Evolutionary conservation across 2,113 vertebrate genomes (phyloP).

Genomic region (Lichenostomus cassidix): DNA sequence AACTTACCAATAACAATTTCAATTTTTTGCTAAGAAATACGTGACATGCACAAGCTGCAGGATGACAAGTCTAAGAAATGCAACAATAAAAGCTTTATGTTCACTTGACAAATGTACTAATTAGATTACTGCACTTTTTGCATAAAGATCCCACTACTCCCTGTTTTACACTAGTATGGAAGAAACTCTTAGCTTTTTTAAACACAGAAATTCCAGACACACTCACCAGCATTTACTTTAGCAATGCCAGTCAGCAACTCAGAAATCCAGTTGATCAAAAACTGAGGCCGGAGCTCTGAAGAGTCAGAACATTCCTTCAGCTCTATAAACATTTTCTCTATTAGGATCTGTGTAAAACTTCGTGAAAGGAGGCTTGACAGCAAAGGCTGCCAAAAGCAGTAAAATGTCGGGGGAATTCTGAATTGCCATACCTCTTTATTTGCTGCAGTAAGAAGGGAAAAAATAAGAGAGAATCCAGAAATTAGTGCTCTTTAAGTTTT

Average conservation of each 20-base stretch:
- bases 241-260: constrained; percentile 84
- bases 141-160: background rate
- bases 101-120: background rate
- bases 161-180: background rate
- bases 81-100: background rate
- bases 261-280: constrained; percentile 87
- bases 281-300: constrained; percentile 74
- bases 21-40: background rate
- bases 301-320: constrained; percentile 73
- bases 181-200: background rate
- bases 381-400: constrained; percentile 91
- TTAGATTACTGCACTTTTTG: background rate
- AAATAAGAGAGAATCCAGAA: background rate
- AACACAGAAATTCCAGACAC: background rate
- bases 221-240: constrained; percentile 74
- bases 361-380: constrained; percentile 81
- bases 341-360: constrained; percentile 81
- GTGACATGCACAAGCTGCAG: background rate
- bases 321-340: constrained; percentile 87
- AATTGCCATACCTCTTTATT: constrained; percentile 67
- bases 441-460: constrained; percentile 36
- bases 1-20: background rate
- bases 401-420: constrained; percentile 77
- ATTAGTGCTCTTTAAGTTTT: background rate
- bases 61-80: background rate